Evolutionary conservation across 2,888 invertebrate genomes (phyloP).

Genomic region (Oscheius sp.): DNA sequence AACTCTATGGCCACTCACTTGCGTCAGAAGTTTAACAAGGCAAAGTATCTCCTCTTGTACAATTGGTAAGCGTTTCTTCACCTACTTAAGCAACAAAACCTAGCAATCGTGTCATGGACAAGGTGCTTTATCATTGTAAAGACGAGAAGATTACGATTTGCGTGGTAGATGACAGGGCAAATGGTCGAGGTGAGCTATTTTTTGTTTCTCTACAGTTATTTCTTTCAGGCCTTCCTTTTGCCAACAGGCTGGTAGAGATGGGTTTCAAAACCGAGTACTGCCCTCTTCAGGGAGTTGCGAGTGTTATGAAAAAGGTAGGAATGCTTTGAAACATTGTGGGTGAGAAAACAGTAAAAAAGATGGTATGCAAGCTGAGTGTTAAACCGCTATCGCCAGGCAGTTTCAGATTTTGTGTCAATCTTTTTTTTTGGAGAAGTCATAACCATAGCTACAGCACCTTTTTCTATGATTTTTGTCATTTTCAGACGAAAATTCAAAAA

Average conservation of each 20-base stretch:
- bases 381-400: not conserved
- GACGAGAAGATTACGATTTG: conserved; percentile 6
- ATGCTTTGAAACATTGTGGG: not conserved
- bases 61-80: conserved; percentile 38
- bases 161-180: conserved; percentile 51
- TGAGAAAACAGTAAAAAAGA: too few species aligned
- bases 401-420: not conserved
- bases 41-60: conserved; percentile 49
- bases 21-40: conserved; percentile 46
- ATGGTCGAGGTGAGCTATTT: conserved; percentile 42
- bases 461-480: too few species aligned
- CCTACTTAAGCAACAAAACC: conserved; percentile 2
- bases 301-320: conserved; percentile 37
- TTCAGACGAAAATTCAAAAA: too few species aligned
- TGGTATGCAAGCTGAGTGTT: too few species aligned
- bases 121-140: conserved; percentile 41
- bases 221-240: not conserved
- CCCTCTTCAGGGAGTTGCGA: conserved; percentile 51
- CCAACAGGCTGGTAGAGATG: conserved; percentile 23
- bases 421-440: too few species aligned
- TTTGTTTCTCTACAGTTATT: too few species aligned
- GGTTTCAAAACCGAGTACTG: conserved; percentile 57
- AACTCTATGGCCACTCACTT: conserved; percentile 52
- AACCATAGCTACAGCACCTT: too few species aligned
- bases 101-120: conserved; percentile 59